A percentile compares a stretch with the other conserved stretches of the same genome.
phyloP scores from a whole-genome alignment of 1,140 invertebrate genomes.

The Hydropsyche tenuis region DNA sequence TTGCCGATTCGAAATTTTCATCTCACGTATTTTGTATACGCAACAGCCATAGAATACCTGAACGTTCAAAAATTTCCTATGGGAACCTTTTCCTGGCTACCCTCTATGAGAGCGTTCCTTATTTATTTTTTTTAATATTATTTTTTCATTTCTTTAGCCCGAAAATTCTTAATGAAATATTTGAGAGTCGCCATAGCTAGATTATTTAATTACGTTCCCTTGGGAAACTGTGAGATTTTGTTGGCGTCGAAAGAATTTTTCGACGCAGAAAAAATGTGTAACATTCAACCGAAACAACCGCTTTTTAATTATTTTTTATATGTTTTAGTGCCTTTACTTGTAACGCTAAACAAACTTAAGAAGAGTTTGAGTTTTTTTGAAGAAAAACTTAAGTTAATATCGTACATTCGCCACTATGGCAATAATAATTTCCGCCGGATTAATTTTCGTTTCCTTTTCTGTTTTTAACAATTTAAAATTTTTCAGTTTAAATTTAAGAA shows the following conservation, averaged over 20 bases:
- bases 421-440: no score
- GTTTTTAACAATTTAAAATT: no score
- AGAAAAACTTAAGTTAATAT: no score
- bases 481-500: no score
- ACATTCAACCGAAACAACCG: not conserved
- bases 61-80: slow-evolving; percentile 28
- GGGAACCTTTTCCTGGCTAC: slow-evolving; percentile 1
- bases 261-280: slow-evolving; percentile 3
- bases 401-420: no score
- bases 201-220: slow-evolving; percentile 33
- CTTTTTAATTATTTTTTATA: not conserved
- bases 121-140: slow-evolving; percentile 2
- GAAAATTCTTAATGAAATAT: slow-evolving; percentile 35
- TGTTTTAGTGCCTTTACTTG: no score
- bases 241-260: slow-evolving; percentile 6
- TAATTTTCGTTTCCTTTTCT: no score
- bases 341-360: no score
- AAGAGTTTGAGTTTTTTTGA: no score
- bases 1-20: not conserved
- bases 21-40: not conserved
- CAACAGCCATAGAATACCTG: not conserved
- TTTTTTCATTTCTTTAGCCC: slow-evolving; percentile 4
- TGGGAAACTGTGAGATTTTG: slow-evolving; percentile 27
- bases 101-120: not conserved
- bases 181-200: slow-evolving; percentile 14